phyloP scores from a whole-genome alignment of 2,888 invertebrate genomes.

The Caenorhabditis auriculariae region DNA sequence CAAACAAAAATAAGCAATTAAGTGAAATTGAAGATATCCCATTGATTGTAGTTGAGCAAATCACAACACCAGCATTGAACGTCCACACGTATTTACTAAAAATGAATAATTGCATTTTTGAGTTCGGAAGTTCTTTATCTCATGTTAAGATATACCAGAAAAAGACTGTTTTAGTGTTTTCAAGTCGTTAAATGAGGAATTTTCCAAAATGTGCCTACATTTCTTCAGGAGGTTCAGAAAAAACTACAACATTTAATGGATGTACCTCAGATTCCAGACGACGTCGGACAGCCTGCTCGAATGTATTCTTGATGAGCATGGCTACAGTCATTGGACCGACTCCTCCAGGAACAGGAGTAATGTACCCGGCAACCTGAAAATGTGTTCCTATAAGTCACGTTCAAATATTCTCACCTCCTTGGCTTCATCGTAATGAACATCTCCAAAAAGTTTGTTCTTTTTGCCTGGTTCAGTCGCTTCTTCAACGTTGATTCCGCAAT shows the following conservation, averaged over 20 bases:
- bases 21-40: too few species aligned
- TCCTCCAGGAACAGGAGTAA: slow-evolving; percentile 71
- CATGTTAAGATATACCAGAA: too few species aligned
- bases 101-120: too few species aligned
- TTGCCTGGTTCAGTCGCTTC: slow-evolving; percentile 38
- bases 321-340: slow-evolving; percentile 99
- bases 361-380: slow-evolving; percentile 67
- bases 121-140: too few species aligned
- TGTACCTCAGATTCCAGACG: slow-evolving; percentile 25
- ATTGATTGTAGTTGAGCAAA: too few species aligned
- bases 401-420: slow-evolving; percentile 68
- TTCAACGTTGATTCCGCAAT: slow-evolving; percentile 87
- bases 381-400: slow-evolving; percentile 51
- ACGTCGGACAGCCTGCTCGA: slow-evolving; percentile 75
- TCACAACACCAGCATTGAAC: too few species aligned
- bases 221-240: too few species aligned
- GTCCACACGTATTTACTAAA: too few species aligned
- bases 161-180: too few species aligned
- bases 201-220: too few species aligned
- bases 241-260: not conserved
- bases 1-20: too few species aligned
- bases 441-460: slow-evolving; percentile 74
- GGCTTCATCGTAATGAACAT: slow-evolving; percentile 81
- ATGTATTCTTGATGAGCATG: slow-evolving; percentile 81
- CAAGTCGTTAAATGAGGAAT: too few species aligned